These are phyloP conservation scores for Leucoraja erinaceus DNA, from an alignment of 2,113 vertebrate genomes.

Conservation along the genomic window DNA sequence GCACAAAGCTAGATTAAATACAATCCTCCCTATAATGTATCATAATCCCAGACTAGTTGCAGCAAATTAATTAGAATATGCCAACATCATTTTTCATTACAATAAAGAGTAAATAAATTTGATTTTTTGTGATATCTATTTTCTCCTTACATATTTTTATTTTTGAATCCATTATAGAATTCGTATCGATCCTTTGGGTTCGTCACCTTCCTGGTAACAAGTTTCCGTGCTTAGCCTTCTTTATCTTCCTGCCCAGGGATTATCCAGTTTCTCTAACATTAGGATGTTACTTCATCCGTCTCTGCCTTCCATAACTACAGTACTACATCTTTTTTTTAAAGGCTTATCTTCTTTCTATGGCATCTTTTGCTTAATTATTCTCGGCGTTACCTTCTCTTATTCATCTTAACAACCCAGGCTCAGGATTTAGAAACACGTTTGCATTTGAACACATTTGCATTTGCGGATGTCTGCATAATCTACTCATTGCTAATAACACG, in stretches of 20 bases:
- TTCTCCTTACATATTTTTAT: neutral
- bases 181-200: neutral
- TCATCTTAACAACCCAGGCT: neutral
- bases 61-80: constrained; percentile 1
- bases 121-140: neutral
- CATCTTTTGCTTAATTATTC: neutral
- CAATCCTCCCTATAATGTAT: neutral
- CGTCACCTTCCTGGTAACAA: neutral
- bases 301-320: neutral
- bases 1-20: neutral
- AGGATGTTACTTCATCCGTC: neutral
- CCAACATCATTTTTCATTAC: neutral
- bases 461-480: neutral
- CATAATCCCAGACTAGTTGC: neutral
- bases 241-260: neutral
- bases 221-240: neutral
- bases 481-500: neutral
- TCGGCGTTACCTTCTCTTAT: neutral
- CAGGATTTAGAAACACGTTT: neutral
- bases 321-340: neutral
- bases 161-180: neutral
- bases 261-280: neutral
- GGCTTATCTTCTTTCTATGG: neutral
- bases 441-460: neutral
- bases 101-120: neutral